phyloP scores from a whole-genome alignment of 2,113 vertebrate species.

The Ariopsis seemanni region DNA sequence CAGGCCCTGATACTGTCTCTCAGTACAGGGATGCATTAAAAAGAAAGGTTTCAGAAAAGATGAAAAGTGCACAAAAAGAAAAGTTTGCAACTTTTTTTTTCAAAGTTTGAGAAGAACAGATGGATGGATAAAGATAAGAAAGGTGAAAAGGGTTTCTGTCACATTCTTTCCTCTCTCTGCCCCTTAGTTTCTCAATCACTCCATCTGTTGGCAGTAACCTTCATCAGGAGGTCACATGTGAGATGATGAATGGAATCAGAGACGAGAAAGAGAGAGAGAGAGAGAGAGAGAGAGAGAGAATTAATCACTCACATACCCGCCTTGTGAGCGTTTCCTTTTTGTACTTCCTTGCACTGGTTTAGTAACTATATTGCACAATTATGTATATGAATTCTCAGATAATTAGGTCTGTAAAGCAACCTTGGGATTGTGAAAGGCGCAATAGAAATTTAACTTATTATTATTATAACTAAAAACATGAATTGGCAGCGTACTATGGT shows the following conservation, averaged over 20 bases:
- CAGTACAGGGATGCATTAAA: not conserved
- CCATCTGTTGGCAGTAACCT: slow-evolving; percentile 67
- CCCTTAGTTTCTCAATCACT: slow-evolving; percentile 59
- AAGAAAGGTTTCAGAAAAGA: too few species aligned
- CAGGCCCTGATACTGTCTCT: not conserved
- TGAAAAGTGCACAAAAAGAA: not conserved
- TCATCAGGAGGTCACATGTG: slow-evolving; percentile 67
- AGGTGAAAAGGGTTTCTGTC: slow-evolving; percentile 47
- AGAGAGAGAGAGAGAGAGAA: slow-evolving; percentile 27
- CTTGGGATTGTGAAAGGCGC: too few species aligned
- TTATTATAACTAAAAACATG: not conserved
- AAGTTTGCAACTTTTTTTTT: slow-evolving; percentile 11
- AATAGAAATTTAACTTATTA: too few species aligned
- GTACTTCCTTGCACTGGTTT: not conserved
- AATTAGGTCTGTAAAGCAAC: too few species aligned
- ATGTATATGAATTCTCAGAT: not conserved
- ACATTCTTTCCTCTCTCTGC: slow-evolving; percentile 64
- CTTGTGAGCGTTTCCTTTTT: not conserved
- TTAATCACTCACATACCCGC: not conserved
- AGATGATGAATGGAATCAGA: slow-evolving; percentile 76
- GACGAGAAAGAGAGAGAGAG: slow-evolving; percentile 56
- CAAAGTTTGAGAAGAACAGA: slow-evolving; percentile 33
- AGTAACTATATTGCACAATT: not conserved
- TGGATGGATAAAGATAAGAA: slow-evolving; percentile 33
- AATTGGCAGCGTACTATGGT: not conserved